Evolutionary conservation across 2,797 vertebrate species (phyloP), one percentile per base, ranked within the genome.

Genomic region (Pipistrellus pipistrellus): DNA sequence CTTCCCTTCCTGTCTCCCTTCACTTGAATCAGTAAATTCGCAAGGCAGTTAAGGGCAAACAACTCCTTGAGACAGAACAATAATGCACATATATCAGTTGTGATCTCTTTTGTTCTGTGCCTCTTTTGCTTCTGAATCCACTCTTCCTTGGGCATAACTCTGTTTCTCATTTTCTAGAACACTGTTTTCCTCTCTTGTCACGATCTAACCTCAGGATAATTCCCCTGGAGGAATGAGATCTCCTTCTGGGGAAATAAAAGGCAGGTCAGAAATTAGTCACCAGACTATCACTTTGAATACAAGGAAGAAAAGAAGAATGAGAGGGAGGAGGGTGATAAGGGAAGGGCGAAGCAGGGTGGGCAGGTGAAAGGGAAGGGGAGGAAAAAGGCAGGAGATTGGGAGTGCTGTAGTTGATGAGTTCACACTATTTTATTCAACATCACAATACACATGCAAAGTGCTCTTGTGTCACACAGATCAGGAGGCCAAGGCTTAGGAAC

Each of bases 191-290:
- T 91, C 62, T n/a, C 32, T 25, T 46, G 57, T 76, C 59, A 68
- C 41, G 12, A 10, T 17, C 35, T 77, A 85, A 85, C 86, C 88
- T 90, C 71, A 57, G 85, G 75, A 68, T 38, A 71, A 62, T 30
- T 55, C 18, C 80, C 83, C 81, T 55, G 68, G 18, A 84, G 83
- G 80, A 76, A 87, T n/a, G 51, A 15, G 44, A 32, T 88, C 30
- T 38, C 44, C 44, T 95, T 86, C 68, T 83, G 72, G 89, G 64
- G 64, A 96, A 94, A 96, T 81, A 44, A 83, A 94, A 93, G 69
- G 57, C 68, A 41, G 53, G 85, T 72, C 35, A 89, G 81, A 32
- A 90, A 89, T 95, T 89, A 91, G 72, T 93, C 93, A 91, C 72
- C 73, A 88, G 38, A 88, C 48, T 27, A 59, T 92, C 32, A 64